Conservation (phyloP, 2,797 vertebrate genomes). For the Yasuhikotakia modesta region DNA sequence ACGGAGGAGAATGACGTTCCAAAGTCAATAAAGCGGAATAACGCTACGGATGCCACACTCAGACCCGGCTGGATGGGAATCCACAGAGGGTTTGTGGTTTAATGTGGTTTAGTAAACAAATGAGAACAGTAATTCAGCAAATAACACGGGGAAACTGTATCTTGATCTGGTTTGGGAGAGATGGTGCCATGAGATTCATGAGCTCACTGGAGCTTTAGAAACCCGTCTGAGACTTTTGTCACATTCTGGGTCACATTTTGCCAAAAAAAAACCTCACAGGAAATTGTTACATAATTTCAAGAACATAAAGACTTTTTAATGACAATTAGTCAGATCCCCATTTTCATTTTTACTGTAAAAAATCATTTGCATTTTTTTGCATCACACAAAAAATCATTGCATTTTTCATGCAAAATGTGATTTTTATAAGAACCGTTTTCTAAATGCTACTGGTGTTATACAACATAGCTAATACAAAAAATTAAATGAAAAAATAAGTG, state of each 20-base stretch:
- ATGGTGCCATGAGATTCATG: background rate
- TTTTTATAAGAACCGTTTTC: too few species aligned
- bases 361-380: too few species aligned
- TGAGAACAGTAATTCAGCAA: background rate
- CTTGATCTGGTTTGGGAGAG: background rate
- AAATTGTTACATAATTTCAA: too few species aligned
- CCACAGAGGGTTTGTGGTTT: constrained; percentile 16
- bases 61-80: constrained; percentile 23
- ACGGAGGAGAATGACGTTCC: constrained; percentile 14
- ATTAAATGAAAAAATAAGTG: too few species aligned
- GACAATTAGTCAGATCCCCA: too few species aligned
- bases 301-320: too few species aligned
- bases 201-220: background rate
- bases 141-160: background rate
- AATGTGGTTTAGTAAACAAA: background rate
- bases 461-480: too few species aligned
- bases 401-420: too few species aligned
- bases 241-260: constrained; percentile 4
- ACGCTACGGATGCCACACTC: constrained; percentile 29
- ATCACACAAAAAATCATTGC: too few species aligned
- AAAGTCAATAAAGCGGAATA: constrained; percentile 13
- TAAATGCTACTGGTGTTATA: too few species aligned
- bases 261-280: background rate
- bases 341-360: too few species aligned
- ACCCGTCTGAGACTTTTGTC: background rate